Evolutionary conservation across 2,113 vertebrate genomes (phyloP), one percentile per base, ranked within the genome.

Genomic region (Mirza zaza): DNA sequence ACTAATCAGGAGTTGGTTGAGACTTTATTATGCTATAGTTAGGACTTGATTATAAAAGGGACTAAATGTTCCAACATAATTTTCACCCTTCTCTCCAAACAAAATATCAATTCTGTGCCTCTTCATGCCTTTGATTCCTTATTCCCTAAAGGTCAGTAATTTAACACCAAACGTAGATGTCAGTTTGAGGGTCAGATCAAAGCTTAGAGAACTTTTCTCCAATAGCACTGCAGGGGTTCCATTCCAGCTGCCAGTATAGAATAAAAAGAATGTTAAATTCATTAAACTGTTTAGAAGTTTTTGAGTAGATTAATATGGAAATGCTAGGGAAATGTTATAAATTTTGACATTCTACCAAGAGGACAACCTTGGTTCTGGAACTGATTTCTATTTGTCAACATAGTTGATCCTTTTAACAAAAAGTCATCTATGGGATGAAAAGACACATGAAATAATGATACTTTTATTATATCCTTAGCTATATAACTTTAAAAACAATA

Each of bases 321-420:
- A 94, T 91, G 80, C 34, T 96, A 97, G 91, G 59, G 84, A 95
- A 94, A 75, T 96, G 50, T 76, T 27, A 6, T 67, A 67, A 71
- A 50, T 77, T 94, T 96, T 96, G 97, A 95, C 52, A 36, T 36
- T 91, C 67, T 90, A 70, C 70, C 50, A 80, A 83, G 52, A 81
- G 27, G 77, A 95, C 77, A 93, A 3, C 48, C 96, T 92, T 96
- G 76, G 77, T 95, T 96, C 85, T 94, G 55, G 71, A 92, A 70
- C 88, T 95, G 96, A 81, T 96, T 93, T 86, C 68, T 97, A 86
- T 96, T 95, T 96, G 92, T 94, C 94, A 97, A 92, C 90, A 97
- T 97, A 95, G 87, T 96, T 95, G 92, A 97, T 98, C 91, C 83
- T 85, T 97, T 95, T 95, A 98, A 98, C 81, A 96, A 95, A 96